A percentile compares a stretch with the other conserved stretches of the same genome.
Conservation (phyloP, 92 coral and sea anemone species). For the Virgularia gustaviana region DNA sequence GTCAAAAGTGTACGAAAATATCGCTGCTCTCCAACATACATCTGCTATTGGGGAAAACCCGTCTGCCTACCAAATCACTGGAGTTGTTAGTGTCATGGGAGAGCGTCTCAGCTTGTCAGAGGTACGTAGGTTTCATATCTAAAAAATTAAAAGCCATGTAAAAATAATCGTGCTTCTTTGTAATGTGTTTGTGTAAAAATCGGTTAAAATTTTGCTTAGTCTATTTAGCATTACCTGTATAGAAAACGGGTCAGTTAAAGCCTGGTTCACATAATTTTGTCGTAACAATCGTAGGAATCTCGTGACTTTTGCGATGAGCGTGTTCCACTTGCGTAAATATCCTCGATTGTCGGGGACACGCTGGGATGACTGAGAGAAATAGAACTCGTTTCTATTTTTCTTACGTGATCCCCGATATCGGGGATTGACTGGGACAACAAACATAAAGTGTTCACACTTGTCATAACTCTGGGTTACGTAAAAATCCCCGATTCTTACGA, state of each 20-base stretch:
- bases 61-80: slow-evolving; percentile 68
- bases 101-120: slow-evolving; percentile 69
- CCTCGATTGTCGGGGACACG: too few species aligned
- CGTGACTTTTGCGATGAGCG: too few species aligned
- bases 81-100: slow-evolving; percentile 74
- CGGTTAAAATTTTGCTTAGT: background rate
- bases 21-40: slow-evolving; percentile 71
- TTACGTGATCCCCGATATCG: too few species aligned
- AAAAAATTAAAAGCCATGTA: background rate
- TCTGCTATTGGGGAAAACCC: slow-evolving; percentile 66
- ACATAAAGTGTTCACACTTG: too few species aligned
- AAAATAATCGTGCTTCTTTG: background rate
- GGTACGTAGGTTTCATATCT: slow-evolving; percentile 35
- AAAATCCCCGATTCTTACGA: too few species aligned
- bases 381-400: too few species aligned
- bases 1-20: slow-evolving; percentile 83
- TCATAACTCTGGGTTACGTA: too few species aligned
- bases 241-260: background rate
- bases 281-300: too few species aligned
- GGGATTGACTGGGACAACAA: too few species aligned
- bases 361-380: too few species aligned
- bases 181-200: background rate
- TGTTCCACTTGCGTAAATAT: too few species aligned
- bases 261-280: background rate
- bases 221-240: background rate